Percentiles rank a stretch among this genome's conserved stretches.
Conservation (phyloP, 2,888 invertebrate species). For the Mylabris sibirica region DNA sequence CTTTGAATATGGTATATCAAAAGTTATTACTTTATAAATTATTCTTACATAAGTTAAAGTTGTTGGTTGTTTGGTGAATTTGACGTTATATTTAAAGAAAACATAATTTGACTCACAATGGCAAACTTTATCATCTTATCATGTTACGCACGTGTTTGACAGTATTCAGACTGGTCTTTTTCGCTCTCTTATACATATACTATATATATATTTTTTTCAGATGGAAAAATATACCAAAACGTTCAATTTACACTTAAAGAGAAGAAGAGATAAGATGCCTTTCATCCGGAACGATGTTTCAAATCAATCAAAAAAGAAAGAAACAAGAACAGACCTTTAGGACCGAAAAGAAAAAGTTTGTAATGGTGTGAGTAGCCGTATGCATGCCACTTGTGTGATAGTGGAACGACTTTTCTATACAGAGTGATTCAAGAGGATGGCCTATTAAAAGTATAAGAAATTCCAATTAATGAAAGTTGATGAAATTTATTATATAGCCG, state of each 20-base stretch:
- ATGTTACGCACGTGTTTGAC: slow-evolving; percentile 40
- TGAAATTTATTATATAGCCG: too few relatives aligned
- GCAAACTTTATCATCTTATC: slow-evolving; percentile 36
- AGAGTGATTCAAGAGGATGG: too few relatives aligned
- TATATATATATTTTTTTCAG: too few relatives aligned
- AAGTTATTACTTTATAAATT: too few relatives aligned
- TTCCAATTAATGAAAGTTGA: too few relatives aligned
- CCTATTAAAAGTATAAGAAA: too few relatives aligned
- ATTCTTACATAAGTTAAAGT: too few relatives aligned
- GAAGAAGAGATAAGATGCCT: slow-evolving; percentile 48
- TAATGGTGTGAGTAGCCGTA: slow-evolving; percentile 28
- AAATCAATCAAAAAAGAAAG: slow-evolving; percentile 49
- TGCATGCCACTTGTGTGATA: slow-evolving; percentile 30
- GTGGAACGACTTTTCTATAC: slow-evolving; percentile 1
- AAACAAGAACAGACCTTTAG: slow-evolving; percentile 35
- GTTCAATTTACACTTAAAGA: slow-evolving; percentile 57
- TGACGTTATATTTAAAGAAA: too few relatives aligned
- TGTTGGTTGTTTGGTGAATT: too few relatives aligned
- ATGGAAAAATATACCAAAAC: slow-evolving; percentile 52
- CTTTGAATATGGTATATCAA: too few relatives aligned
- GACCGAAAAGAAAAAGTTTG: slow-evolving; percentile 35
- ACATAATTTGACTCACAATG: neutral
- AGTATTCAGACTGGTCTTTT: slow-evolving; percentile 39
- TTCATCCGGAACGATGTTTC: slow-evolving; percentile 48
- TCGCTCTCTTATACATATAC: too few relatives aligned